phyloP scores from a whole-genome alignment of 2,113 vertebrate genomes.

The Dendrocopos noguchii region DNA sequence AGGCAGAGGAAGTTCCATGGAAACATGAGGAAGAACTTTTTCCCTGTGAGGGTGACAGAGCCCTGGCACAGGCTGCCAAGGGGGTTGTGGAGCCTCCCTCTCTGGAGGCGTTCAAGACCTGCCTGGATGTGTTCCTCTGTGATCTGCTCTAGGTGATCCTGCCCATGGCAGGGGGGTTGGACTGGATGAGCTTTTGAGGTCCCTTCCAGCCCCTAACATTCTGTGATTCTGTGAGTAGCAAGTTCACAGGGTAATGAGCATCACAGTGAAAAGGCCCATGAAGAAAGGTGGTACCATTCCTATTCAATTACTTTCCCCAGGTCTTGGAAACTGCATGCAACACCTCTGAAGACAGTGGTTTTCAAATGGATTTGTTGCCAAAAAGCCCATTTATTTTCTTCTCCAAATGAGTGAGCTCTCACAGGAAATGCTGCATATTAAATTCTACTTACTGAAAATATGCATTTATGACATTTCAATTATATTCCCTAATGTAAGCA shows the following conservation, averaged over 20 bases:
- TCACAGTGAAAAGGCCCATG: background rate
- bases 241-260: background rate
- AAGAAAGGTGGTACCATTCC: constrained; percentile 6
- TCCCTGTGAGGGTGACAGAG: too few relatives aligned
- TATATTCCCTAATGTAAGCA: constrained; percentile 34
- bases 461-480: constrained; percentile 67
- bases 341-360: background rate
- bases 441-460: constrained; percentile 56
- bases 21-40: too few relatives aligned
- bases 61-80: too few relatives aligned
- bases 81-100: too few relatives aligned
- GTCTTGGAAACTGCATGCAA: constrained; percentile 38
- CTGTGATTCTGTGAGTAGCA: background rate
- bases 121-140: too few relatives aligned
- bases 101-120: too few relatives aligned
- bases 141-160: too few relatives aligned
- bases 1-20: too few relatives aligned
- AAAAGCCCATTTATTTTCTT: constrained; percentile 39
- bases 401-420: constrained; percentile 45
- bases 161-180: too few relatives aligned
- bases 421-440: constrained; percentile 66
- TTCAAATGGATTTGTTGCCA: constrained; percentile 52
- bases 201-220: too few relatives aligned
- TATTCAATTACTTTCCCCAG: background rate
- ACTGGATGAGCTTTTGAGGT: too few relatives aligned